These are phyloP conservation scores for Lagopus muta DNA, from an alignment of 2,113 vertebrate genomes.

Conservation along the genomic window DNA sequence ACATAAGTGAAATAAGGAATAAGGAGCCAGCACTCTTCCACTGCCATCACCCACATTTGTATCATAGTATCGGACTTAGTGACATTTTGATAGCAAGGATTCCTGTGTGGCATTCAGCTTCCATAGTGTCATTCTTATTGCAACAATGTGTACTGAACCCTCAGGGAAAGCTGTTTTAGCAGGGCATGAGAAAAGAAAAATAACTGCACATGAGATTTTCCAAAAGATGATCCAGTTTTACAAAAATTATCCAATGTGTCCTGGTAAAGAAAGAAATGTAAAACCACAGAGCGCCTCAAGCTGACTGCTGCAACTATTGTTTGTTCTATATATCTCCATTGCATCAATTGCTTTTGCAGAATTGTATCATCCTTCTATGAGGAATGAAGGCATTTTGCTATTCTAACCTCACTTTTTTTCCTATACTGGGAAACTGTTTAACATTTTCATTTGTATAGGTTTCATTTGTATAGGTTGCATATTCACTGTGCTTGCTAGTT, in stretches of 20 bases:
- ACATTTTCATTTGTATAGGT: not conserved
- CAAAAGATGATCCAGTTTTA: not conserved
- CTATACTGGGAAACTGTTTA: not conserved
- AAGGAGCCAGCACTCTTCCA: not conserved
- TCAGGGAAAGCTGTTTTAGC: slow-evolving; percentile 2
- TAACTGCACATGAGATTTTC: not conserved
- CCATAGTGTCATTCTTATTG: not conserved
- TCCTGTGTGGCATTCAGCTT: slow-evolving; percentile 19
- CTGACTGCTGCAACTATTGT: not conserved
- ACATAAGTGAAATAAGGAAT: not conserved
- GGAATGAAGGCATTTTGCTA: not conserved
- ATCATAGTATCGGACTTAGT: not conserved
- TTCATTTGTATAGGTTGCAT: not conserved
- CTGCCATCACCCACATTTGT: not conserved
- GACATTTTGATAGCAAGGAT: slow-evolving; percentile 30
- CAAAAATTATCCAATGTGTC: not conserved
- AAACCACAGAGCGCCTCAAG: accelerated
- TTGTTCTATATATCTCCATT: not conserved
- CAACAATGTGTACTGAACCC: not conserved
- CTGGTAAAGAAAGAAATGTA: not conserved
- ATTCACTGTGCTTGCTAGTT: not conserved
- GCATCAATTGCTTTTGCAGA: not conserved
- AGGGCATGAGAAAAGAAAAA: not conserved
- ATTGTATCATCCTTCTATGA: not conserved
- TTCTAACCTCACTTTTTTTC: not conserved